Base-by-base conservation (phyloP, 2,797 vertebrate genomes). In the Epinephelus coioides region DNA sequence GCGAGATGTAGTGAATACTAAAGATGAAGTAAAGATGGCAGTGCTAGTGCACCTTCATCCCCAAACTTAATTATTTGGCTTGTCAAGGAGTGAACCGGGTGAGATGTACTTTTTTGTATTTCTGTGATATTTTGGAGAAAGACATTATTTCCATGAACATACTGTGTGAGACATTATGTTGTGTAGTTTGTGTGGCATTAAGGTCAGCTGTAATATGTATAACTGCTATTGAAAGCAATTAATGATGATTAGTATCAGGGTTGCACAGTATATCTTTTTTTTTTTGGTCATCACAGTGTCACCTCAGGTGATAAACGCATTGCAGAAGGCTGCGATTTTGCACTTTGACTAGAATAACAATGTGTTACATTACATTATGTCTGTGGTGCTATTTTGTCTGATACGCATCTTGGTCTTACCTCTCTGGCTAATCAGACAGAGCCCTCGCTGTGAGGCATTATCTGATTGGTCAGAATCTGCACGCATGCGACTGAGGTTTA, bases 1-100 rank as follows among this genome's bases (percentile, higher is more conserved):
- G 49, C 21, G 30, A 78, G 81, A 81, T 38, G 56, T 19, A 47
- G 57, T 65, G 78, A 80, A 73, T 76, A 63, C 69, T 61, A 61
- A 86, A 18, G 53, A 65, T 38, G 43, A 27, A 34, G 30, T 43
- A 59, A 79, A 63, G 65, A 66, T 27, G 47, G 61, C 67, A 25
- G 57, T n/a, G 25, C 64, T 34, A 30, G 15, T 84, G 73, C 57
- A 83, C 57, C 13, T 79, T 54, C 47, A 62, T 71, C 76, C 43
- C 4, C 38, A 54, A 57, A 47, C 3, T 76, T 47, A 75, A 62
- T 73, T 55, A 43, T 75, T 79, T 69, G 34, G 19, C 50, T 74
- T 53, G 51, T 64, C 56, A 23, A 34, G 62, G 10, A 49, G 18
- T 78, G 44, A 79, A 57, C 56, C 65, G 27, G 59, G 50, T 30